phyloP scores from a whole-genome alignment of 2,113 vertebrate genomes.

The Daubentonia madagascariensis region DNA sequence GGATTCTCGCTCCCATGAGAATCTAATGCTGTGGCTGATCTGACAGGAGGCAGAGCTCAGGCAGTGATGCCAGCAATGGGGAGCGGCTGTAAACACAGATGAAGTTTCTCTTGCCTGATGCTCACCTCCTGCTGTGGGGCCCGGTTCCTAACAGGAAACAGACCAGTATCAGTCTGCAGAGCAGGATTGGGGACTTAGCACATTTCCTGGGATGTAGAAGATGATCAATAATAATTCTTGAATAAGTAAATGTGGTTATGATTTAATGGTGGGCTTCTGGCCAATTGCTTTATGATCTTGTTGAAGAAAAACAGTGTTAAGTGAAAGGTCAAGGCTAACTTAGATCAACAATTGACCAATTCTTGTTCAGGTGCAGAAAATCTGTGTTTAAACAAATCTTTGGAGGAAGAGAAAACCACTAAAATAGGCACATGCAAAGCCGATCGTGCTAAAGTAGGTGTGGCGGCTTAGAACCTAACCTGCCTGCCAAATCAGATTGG shows the following conservation, averaged over 20 bases:
- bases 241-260: neutral
- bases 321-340: slow-evolving; percentile 31
- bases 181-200: neutral
- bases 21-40: too few relatives aligned
- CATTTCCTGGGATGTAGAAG: neutral
- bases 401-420: slow-evolving; percentile 33
- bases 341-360: slow-evolving; percentile 19
- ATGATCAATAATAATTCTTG: neutral
- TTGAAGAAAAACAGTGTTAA: neutral
- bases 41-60: too few relatives aligned
- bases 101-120: too few relatives aligned
- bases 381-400: slow-evolving; percentile 44
- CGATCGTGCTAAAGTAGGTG: neutral
- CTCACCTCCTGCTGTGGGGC: too few relatives aligned
- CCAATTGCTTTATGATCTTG: neutral
- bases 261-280: neutral
- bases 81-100: too few relatives aligned
- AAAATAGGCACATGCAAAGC: neutral
- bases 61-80: too few relatives aligned
- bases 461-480: neutral
- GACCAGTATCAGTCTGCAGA: too few relatives aligned
- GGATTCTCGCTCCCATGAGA: too few relatives aligned
- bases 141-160: too few relatives aligned
- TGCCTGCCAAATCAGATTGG: neutral
- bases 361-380: slow-evolving; percentile 32